These are phyloP conservation scores for Netelia fuscicornis DNA, from an alignment of 2,888 invertebrate genomes.

Conservation along the genomic window DNA sequence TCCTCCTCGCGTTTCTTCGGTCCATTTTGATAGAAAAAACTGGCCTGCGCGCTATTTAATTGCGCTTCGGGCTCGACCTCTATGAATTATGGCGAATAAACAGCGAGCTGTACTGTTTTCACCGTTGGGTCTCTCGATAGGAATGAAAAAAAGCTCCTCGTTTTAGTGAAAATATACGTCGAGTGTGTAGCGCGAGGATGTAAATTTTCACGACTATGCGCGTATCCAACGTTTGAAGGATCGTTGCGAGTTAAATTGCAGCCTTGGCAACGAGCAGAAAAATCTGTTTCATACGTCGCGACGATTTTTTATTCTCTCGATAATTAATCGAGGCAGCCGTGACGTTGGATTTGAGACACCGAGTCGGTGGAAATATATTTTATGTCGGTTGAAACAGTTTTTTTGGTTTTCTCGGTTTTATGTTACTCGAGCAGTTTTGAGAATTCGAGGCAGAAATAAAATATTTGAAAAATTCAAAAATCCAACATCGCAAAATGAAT, in stretches of 20 bases:
- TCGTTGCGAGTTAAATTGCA: background rate
- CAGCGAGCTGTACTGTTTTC: background rate
- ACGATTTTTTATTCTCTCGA: background rate
- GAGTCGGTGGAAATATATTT: no score
- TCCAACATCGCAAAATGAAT: constrained; percentile 1
- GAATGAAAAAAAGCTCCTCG: constrained; percentile 7
- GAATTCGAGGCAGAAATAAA: background rate
- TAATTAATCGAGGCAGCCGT: background rate
- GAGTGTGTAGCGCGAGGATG: background rate
- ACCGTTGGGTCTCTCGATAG: background rate
- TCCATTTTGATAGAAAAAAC: constrained; percentile 15
- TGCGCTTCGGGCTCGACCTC: constrained; percentile 23
- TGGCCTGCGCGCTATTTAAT: constrained; percentile 30
- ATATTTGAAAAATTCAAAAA: background rate
- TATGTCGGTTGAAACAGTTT: background rate
- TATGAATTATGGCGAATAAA: constrained; percentile 36
- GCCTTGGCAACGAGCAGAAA: background rate
- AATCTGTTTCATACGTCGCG: background rate
- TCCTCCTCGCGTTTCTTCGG: background rate
- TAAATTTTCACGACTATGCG: background rate
- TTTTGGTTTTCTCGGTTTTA: background rate
- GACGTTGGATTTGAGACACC: no score
- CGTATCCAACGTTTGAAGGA: background rate
- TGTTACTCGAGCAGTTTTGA: no score
- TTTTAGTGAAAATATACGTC: background rate